phyloP scores from a whole-genome alignment of 2,113 vertebrate species.

The Piprites chloris region DNA sequence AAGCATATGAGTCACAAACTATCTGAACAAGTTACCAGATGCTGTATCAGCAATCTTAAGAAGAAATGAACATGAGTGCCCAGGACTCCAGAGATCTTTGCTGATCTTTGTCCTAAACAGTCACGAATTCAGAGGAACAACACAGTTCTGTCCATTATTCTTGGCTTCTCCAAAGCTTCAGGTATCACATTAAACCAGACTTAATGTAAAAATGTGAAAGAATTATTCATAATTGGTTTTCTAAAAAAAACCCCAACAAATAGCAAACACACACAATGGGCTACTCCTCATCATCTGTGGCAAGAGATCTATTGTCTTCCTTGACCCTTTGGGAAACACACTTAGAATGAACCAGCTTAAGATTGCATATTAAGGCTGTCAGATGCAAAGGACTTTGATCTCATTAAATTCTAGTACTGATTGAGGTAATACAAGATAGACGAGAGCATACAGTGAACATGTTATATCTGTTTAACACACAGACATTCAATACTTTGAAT shows the following conservation, averaged over 20 bases:
- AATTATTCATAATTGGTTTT: background rate
- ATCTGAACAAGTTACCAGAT: background rate
- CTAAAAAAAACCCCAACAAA: background rate
- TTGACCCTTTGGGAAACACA: background rate
- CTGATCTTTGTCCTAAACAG: background rate
- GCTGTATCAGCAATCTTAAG: background rate
- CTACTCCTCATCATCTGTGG: background rate
- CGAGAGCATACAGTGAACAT: background rate
- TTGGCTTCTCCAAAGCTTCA: background rate
- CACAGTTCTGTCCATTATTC: background rate
- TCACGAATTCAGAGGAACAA: background rate
- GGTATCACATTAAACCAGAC: background rate
- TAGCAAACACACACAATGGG: background rate
- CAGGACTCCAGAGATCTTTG: background rate
- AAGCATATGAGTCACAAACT: background rate
- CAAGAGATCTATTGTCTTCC: background rate
- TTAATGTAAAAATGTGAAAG: background rate
- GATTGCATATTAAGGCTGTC: background rate
- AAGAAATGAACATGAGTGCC: background rate
- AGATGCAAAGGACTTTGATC: background rate
- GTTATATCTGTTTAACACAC: background rate
- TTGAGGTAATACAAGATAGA: background rate
- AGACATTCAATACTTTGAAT: background rate
- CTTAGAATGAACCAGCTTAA: background rate
- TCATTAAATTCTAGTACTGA: background rate